These are phyloP conservation scores for Ploceus nigricollis DNA, from an alignment of 2,113 vertebrate species.

Conservation along the genomic window DNA sequence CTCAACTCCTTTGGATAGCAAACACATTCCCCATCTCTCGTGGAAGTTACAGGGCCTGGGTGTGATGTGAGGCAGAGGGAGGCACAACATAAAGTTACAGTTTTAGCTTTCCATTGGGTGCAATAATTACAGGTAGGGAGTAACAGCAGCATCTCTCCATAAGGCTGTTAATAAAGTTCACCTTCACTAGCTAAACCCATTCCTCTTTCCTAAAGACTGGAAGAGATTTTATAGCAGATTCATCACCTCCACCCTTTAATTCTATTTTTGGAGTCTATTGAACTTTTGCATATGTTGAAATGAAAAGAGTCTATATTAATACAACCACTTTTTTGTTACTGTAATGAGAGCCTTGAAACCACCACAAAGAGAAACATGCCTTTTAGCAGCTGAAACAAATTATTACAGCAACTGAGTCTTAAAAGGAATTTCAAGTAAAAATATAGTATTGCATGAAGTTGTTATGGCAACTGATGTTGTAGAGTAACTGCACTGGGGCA, in stretches of 20 bases:
- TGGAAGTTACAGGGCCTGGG: background rate
- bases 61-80: background rate
- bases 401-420: constrained; percentile 78
- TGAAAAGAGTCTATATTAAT: constrained; percentile 65
- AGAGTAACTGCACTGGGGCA: constrained; percentile 77
- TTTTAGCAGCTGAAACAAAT: constrained; percentile 79
- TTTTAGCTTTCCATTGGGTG: constrained; percentile 5
- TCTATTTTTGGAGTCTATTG: constrained; percentile 57
- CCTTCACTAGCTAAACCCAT: constrained; percentile 19
- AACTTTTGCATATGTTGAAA: constrained; percentile 61
- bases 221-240: constrained; percentile 34
- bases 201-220: constrained; percentile 21
- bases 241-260: constrained; percentile 42
- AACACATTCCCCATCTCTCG: background rate
- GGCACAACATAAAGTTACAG: background rate
- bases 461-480: constrained; percentile 81
- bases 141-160: background rate
- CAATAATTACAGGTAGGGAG: background rate
- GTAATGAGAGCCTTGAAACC: constrained; percentile 73
- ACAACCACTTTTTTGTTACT: constrained; percentile 69
- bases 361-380: constrained; percentile 77
- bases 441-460: constrained; percentile 78
- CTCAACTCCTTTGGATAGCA: background rate
- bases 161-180: constrained; percentile 41
- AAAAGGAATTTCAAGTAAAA: constrained; percentile 79